phyloP scores from a whole-genome alignment of 2,888 invertebrate genomes.

The Luperina nickerlii region DNA sequence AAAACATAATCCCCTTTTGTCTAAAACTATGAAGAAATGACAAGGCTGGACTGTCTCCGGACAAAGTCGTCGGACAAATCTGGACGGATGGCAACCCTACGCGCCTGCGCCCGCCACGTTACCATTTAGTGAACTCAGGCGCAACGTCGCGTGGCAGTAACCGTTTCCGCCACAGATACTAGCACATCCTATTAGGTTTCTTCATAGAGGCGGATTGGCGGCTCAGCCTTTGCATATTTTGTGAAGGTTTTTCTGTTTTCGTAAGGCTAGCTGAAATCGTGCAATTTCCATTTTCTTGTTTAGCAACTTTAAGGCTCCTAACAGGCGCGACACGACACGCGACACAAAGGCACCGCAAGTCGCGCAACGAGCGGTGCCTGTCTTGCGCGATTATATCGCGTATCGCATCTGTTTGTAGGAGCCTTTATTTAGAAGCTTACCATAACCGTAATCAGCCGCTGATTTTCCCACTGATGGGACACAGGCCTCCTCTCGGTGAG shows the following conservation, averaged over 20 bases:
- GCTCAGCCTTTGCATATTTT: slow-evolving; percentile 31
- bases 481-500: background rate
- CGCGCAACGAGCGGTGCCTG: too few relatives aligned
- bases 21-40: background rate
- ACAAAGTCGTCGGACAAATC: too few relatives aligned
- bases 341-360: too few relatives aligned
- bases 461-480: background rate
- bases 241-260: slow-evolving; percentile 21
- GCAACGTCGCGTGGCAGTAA: slow-evolving; percentile 73
- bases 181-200: slow-evolving; percentile 56
- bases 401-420: too few relatives aligned
- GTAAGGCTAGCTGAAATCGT: slow-evolving; percentile 1
- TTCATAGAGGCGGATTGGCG: slow-evolving; percentile 50
- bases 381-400: too few relatives aligned
- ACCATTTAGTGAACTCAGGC: slow-evolving; percentile 71
- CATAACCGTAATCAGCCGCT: background rate
- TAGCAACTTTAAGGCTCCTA: background rate
- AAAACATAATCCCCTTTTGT: background rate
- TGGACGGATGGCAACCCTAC: slow-evolving; percentile 5
- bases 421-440: background rate
- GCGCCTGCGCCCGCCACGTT: slow-evolving; percentile 60
- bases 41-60: too few relatives aligned
- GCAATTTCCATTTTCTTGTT: background rate
- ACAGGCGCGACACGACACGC: too few relatives aligned
- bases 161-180: slow-evolving; percentile 65